Conservation (phyloP, 2,888 invertebrate species). For the Hylaea fasciaria region DNA sequence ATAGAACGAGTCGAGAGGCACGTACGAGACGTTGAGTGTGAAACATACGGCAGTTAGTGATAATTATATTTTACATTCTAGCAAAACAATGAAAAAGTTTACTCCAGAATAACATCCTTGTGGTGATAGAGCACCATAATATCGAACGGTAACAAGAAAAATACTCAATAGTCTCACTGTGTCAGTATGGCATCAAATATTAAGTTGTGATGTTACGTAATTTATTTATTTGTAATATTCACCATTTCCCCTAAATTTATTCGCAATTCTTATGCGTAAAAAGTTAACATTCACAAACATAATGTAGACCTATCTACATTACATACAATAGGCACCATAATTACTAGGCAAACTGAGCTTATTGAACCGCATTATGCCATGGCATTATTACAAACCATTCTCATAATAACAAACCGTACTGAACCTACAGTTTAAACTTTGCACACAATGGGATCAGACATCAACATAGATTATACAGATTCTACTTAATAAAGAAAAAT, state of each 20-base stretch:
- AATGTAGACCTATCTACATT: no score
- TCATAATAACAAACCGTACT: constrained; percentile 17
- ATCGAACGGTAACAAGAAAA: no score
- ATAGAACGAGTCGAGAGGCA: constrained; percentile 47
- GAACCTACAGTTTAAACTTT: constrained; percentile 23
- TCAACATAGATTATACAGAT: neutral
- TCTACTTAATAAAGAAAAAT: neutral
- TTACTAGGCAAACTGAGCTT: neutral
- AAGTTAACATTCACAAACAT: no score
- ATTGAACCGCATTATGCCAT: neutral
- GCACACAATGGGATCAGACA: constrained; percentile 28
- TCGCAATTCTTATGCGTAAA: no score
- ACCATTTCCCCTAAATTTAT: no score
- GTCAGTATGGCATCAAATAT: no score
- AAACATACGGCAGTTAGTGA: constrained; percentile 50
- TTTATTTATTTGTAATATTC: no score
- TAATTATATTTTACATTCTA: constrained; percentile 37
- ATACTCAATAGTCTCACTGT: no score
- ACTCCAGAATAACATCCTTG: no score
- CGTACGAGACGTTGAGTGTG: constrained; percentile 51
- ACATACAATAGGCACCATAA: neutral
- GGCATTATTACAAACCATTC: constrained; percentile 8
- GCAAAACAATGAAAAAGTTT: constrained; percentile 4
- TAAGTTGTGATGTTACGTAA: no score
- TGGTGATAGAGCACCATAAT: no score